A percentile compares a stretch with the other conserved stretches of the same genome.
These are phyloP conservation scores for Orchestia grillus DNA, from an alignment of 1,140 invertebrate species.

Conservation along the genomic window DNA sequence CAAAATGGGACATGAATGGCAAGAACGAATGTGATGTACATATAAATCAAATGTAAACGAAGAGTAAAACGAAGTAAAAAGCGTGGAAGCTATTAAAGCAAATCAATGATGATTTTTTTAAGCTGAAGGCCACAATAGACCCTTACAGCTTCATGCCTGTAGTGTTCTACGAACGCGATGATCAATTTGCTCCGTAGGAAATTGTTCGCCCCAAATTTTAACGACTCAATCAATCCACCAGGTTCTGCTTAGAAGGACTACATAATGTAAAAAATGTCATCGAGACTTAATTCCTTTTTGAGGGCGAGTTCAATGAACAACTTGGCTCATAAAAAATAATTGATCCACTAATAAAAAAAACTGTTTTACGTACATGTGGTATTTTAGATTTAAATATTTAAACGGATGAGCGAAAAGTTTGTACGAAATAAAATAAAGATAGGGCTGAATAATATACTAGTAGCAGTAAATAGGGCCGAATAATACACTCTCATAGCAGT, in stretches of 20 bases:
- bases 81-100: neutral
- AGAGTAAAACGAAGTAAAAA: neutral
- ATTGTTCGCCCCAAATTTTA: neutral
- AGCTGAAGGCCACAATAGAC: neutral
- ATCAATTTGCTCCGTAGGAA: neutral
- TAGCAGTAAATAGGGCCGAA: neutral
- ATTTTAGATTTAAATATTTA: neutral
- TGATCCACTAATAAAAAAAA: no score
- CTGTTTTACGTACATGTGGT: neutral
- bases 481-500: neutral
- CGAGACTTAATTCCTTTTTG: neutral
- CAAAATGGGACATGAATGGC: neutral
- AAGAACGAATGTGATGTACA: neutral
- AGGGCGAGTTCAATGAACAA: neutral
- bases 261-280: neutral
- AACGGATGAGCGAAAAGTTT: neutral
- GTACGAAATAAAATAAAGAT: neutral
- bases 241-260: neutral
- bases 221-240: neutral
- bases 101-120: neutral
- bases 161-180: neutral
- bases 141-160: neutral
- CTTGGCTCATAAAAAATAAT: neutral
- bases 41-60: neutral
- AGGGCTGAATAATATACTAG: no score